These are phyloP conservation scores for Cochlearius cochlearius DNA, from an alignment of 2,113 vertebrate species.

Conservation along the genomic window DNA sequence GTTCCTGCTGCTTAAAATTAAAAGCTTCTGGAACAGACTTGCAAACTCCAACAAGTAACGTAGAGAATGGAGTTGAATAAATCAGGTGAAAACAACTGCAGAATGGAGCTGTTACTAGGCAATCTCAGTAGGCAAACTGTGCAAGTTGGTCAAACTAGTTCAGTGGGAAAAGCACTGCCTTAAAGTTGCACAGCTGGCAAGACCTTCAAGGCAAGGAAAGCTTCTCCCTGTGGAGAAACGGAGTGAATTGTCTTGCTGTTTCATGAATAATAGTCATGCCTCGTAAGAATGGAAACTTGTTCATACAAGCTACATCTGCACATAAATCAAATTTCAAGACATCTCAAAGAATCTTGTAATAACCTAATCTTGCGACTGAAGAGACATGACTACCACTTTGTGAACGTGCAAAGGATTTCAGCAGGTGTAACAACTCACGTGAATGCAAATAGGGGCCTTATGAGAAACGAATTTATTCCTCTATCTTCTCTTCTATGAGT, in stretches of 20 bases:
- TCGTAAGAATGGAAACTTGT: background rate
- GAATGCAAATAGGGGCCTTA: background rate
- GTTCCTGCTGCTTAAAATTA: constrained; percentile 70
- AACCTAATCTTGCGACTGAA: background rate
- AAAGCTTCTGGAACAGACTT: constrained; percentile 33
- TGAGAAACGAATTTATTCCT: background rate
- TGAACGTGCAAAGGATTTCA: background rate
- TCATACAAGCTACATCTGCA: background rate
- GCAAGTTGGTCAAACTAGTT: constrained; percentile 53
- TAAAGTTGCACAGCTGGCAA: constrained; percentile 40
- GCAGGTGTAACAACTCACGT: background rate
- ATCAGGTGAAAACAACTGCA: background rate
- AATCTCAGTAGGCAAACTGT: constrained; percentile 53
- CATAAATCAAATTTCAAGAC: constrained; percentile 7
- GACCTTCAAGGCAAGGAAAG: background rate
- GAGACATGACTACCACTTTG: background rate
- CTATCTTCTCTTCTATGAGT: background rate
- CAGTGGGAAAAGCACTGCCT: constrained; percentile 30
- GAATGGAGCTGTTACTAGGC: constrained; percentile 66
- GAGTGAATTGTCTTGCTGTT: constrained; percentile 47
- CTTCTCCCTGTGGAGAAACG: constrained; percentile 26
- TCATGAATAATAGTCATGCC: constrained; percentile 4
- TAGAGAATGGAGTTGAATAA: background rate
- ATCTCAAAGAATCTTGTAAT: background rate
- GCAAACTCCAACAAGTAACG: constrained; percentile 22